These are phyloP conservation scores for Pemphredon lugubris DNA, from an alignment of 2,888 invertebrate species.

Conservation along the genomic window DNA sequence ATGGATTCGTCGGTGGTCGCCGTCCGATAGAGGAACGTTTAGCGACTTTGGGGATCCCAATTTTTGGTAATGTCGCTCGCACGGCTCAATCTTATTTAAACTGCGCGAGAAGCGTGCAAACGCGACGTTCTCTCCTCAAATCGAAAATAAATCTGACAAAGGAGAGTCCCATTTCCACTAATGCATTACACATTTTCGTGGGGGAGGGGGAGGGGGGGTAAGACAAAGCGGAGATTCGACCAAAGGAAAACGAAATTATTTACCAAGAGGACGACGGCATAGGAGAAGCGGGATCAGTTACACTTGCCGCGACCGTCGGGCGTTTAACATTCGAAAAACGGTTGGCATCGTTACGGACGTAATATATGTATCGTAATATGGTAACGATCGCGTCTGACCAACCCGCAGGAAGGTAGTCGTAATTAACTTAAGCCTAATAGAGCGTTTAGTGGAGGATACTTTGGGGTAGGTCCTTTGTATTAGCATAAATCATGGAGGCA, in stretches of 20 bases:
- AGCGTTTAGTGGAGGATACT: constrained; percentile 70
- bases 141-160: too few relatives aligned
- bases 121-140: too few relatives aligned
- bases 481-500: constrained; percentile 74
- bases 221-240: too few relatives aligned
- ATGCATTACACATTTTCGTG: too few relatives aligned
- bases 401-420: constrained; percentile 65
- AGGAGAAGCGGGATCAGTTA: constrained; percentile 26
- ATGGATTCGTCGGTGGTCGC: constrained; percentile 31
- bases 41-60: constrained; percentile 9
- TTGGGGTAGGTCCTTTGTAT: constrained; percentile 69
- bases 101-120: background rate
- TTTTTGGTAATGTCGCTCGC: constrained; percentile 9
- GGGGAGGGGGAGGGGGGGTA: too few relatives aligned
- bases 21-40: constrained; percentile 8
- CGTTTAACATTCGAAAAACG: constrained; percentile 45
- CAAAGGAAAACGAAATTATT: constrained; percentile 8
- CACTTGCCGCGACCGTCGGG: constrained; percentile 11
- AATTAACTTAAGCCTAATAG: constrained; percentile 76
- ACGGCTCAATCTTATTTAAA: background rate
- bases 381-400: constrained; percentile 61
- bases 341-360: constrained; percentile 52
- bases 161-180: too few relatives aligned
- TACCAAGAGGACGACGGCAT: constrained; percentile 9
- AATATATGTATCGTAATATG: constrained; percentile 66